These are phyloP conservation scores for Hemistola chrysoprasaria DNA, from an alignment of 2,888 invertebrate genomes.

Conservation along the genomic window DNA sequence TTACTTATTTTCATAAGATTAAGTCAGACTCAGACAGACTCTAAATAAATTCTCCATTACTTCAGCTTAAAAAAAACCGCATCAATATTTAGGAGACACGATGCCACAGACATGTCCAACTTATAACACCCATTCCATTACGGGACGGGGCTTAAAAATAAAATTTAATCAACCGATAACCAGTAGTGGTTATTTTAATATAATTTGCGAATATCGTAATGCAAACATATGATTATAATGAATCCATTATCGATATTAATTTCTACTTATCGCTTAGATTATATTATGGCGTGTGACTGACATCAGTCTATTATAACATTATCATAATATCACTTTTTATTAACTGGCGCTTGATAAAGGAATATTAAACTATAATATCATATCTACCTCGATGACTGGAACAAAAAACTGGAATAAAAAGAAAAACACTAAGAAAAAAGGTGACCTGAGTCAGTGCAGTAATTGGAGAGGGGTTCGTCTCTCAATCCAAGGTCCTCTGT, in stretches of 20 bases:
- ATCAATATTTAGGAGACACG: too few relatives aligned
- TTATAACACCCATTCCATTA: too few relatives aligned
- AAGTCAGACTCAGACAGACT: too few relatives aligned
- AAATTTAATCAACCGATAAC: constrained; percentile 35
- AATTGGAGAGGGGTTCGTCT: constrained; percentile 8
- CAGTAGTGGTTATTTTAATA: constrained; percentile 24
- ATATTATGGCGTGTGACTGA: constrained; percentile 7
- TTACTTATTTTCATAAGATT: too few relatives aligned
- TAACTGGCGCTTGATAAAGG: not conserved
- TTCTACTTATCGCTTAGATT: constrained; percentile 8
- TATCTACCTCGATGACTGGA: too few relatives aligned
- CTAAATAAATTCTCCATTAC: too few relatives aligned
- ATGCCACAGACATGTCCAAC: too few relatives aligned
- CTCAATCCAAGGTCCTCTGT: too few relatives aligned
- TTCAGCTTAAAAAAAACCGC: too few relatives aligned
- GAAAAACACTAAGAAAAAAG: constrained; percentile 2
- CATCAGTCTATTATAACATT: constrained; percentile 37
- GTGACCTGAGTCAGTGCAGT: constrained; percentile 4
- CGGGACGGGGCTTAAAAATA: not conserved
- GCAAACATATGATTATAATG: constrained; percentile 22
- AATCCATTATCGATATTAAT: constrained; percentile 27
- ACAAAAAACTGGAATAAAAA: not conserved
- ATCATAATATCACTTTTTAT: not conserved
- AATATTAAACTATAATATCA: constrained; percentile 27
- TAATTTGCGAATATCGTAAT: constrained; percentile 5